Base-by-base conservation (phyloP, 2,797 vertebrate species). In the Mionectes olivaceus region DNA sequence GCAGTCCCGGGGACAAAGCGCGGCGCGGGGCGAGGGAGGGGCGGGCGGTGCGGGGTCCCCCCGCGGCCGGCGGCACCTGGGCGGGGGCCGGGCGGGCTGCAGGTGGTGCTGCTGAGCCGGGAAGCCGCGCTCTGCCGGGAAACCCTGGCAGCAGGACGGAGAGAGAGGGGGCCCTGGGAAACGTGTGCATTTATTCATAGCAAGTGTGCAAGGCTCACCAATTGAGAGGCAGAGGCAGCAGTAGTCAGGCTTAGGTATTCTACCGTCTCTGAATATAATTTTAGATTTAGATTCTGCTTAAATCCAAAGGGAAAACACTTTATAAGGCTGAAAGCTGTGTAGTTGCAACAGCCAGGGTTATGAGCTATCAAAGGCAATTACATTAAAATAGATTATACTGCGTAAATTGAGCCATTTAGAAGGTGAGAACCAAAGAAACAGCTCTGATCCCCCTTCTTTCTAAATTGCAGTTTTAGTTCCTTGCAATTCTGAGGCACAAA, bases 151-250 rank as follows among this genome's bases (percentile, higher is more conserved):
- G 97, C 79, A 95, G 96, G 65, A 49, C 63, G 84, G 13, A 39
- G 39, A 39, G 39, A 61, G 93, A 97, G 98, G 92, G 98, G 97
- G 98, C 98, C 98, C 98, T 98, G 98, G 98, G 98, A 99, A 98
- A 98, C 98, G 97, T 96, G 98, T 97, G 98, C 99, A 98, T 99
- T 99, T 99, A 98, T 99, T 99, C 98, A 98, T 64, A 95, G 97
- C 97, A 79, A 97, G 98, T 98, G 98, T 94, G 98, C 98, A 97
- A 96, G 98, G 98, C 98, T 98, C 98, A 93, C 97, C 97, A 97
- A 98, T 97, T 95, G 98, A 97, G 97, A 98, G 98, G 97, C 96
- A 87, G 98, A 98, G 97, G 98, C 98, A 98, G 98, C 97, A 8
- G 95, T 73, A 70, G 97, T 32, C 94, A 44, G 97, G 93, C 89